These are phyloP conservation scores for Benthosema pterotum DNA, from an alignment of 2,797 vertebrate genomes.

Conservation along the genomic window DNA sequence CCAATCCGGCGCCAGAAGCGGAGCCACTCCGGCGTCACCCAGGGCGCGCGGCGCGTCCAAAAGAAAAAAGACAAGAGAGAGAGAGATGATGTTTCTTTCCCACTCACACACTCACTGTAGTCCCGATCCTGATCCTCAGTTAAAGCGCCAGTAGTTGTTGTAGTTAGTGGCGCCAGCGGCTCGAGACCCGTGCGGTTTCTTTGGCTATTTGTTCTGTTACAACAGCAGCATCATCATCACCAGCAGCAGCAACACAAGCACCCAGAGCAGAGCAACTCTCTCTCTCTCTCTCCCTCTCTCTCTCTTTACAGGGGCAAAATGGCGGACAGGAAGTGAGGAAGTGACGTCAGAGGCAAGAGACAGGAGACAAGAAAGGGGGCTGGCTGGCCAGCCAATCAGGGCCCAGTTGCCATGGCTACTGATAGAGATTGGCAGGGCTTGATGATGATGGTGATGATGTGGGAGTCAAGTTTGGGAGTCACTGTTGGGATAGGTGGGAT, in stretches of 20 bases:
- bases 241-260: conserved; percentile 35
- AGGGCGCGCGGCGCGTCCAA: conserved; percentile 29
- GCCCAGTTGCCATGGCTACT: conserved; percentile 25
- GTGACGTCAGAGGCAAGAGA: conserved; percentile 56
- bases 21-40: conserved; percentile 52
- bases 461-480: neutral
- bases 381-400: conserved; percentile 42
- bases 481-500: neutral
- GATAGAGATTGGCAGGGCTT: conserved; percentile 19
- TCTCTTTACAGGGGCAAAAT: conserved; percentile 51
- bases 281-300: too few relatives aligned
- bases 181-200: neutral
- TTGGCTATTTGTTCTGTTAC: conserved; percentile 44
- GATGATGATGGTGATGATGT: neutral
- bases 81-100: neutral
- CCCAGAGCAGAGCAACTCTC: too few relatives aligned
- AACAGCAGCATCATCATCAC: conserved; percentile 40
- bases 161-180: neutral
- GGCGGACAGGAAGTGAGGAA: conserved; percentile 68
- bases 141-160: neutral
- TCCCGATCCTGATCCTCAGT: neutral
- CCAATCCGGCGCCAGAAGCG: conserved; percentile 29
- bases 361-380: conserved; percentile 3
- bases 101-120: neutral
- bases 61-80: too few relatives aligned